Evolutionary conservation across 2,888 invertebrate genomes (phyloP), one percentile per base, ranked within the genome.

Genomic region (Drosophila ustulata): DNA sequence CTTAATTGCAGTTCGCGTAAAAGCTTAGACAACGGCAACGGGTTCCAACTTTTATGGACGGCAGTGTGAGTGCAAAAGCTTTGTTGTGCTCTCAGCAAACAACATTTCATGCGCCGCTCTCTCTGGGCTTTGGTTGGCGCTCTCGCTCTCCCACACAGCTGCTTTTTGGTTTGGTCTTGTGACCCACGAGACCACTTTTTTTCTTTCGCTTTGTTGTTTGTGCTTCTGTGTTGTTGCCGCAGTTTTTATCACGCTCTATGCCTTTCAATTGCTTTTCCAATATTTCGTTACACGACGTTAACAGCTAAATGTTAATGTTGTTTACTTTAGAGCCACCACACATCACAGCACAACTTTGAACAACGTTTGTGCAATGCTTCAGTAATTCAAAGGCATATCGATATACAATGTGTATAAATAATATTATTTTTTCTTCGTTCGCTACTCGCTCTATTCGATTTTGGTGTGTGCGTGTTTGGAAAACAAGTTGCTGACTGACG

Each of bases 201-300:
- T 75, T 72, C 71, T 37, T 62, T 26, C 49, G 56, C 45, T 64
- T 66, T 65, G 52, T 65, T 66, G 66, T 56, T 64, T 67, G 53
- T 72, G 72, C 47, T 57, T 80, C 66, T 78, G 76, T 88, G 81
- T 83, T 84, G 63, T 88, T 78, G 81, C 70, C 75, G 59, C 76
- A 68, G 69, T 69, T 78, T 88, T 84, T 74, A 88, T 84, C 83
- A 78, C 87, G 71, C 84, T 88, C 74, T 80, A 46, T 72, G 81
- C 71, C 52, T 75, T 85, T 77, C 52, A 55, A 64, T 66, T 66
- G 67, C 26, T 73, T 85, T 88, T 77, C 65, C 82, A 71, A 85
- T 70, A 85, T 69, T 72, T 66, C 61, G 37, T 65, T 65, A 70
- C 86, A 72, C 32, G 9, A 9, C 76, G 83, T 64, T 72, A 63